A percentile compares a stretch with the other conserved stretches of the same genome.
Conservation (phyloP, 1,140 invertebrate species). For the Hormaphis cornu region DNA sequence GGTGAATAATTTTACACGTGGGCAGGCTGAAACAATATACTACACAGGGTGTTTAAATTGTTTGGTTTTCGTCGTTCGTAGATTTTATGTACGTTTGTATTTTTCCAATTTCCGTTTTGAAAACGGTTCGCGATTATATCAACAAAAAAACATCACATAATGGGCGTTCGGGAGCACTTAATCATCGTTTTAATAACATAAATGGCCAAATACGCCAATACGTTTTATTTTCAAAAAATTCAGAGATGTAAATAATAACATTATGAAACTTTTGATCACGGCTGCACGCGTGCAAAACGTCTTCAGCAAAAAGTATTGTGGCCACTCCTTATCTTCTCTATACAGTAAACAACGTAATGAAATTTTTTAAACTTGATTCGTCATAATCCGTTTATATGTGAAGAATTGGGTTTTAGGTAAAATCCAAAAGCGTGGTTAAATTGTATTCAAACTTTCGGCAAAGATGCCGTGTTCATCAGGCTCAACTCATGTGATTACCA, state of each 20-base stretch:
- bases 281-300: conserved; percentile 99
- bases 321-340: conserved; percentile 97
- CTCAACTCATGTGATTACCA: conserved; percentile 93
- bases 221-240: no score
- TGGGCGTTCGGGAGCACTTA: no score
- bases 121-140: no score
- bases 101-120: no score
- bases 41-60: no score
- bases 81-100: no score
- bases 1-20: no score
- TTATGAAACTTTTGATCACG: conserved; percentile 96
- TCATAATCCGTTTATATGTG: conserved; percentile 1
- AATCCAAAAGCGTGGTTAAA: conserved; percentile 95
- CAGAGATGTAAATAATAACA: conserved; percentile 96
- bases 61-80: no score
- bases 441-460: conserved; percentile 89
- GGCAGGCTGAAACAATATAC: no score
- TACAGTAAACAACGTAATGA: conserved; percentile 86
- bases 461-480: conserved; percentile 96
- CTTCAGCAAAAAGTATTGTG: conserved; percentile 91
- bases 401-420: conserved; percentile 51
- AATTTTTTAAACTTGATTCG: neutral
- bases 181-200: no score
- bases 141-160: no score
- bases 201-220: no score